phyloP scores from a whole-genome alignment of 1,140 invertebrate genomes.

The Drosophila parabipectinata region DNA sequence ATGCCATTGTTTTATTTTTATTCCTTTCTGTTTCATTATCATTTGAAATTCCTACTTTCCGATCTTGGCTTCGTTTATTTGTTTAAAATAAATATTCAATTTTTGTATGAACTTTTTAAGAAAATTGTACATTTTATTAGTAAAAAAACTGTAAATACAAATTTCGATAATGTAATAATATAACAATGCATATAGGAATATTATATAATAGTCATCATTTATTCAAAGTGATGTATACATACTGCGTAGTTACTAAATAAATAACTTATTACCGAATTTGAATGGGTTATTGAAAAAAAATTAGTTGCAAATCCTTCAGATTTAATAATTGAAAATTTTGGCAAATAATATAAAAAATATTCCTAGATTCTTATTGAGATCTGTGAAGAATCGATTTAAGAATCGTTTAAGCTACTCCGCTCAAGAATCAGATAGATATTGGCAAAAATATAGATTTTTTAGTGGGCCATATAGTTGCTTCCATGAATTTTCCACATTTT shows the following conservation, averaged over 20 bases:
- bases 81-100: constrained; percentile 66
- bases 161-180: constrained; percentile 79
- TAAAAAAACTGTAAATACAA: constrained; percentile 77
- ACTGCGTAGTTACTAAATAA: constrained; percentile 77
- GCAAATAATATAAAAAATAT: too few species aligned
- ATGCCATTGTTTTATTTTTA: constrained; percentile 68
- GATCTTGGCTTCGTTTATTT: constrained; percentile 65
- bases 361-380: too few species aligned
- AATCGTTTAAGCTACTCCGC: too few species aligned
- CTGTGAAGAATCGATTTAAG: too few species aligned
- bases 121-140: constrained; percentile 80
- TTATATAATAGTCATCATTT: constrained; percentile 74
- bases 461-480: too few species aligned
- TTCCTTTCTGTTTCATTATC: constrained; percentile 55
- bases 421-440: too few species aligned
- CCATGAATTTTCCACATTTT: too few species aligned
- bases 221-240: constrained; percentile 73
- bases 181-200: constrained; percentile 70
- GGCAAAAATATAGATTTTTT: too few species aligned
- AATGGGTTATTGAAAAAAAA: neutral
- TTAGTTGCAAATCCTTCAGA: neutral
- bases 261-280: constrained; percentile 75
- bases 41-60: constrained; percentile 43
- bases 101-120: constrained; percentile 69
- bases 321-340: neutral